Base-by-base conservation (phyloP, 2,888 invertebrate genomes). In the Rhodophaea formosa region DNA sequence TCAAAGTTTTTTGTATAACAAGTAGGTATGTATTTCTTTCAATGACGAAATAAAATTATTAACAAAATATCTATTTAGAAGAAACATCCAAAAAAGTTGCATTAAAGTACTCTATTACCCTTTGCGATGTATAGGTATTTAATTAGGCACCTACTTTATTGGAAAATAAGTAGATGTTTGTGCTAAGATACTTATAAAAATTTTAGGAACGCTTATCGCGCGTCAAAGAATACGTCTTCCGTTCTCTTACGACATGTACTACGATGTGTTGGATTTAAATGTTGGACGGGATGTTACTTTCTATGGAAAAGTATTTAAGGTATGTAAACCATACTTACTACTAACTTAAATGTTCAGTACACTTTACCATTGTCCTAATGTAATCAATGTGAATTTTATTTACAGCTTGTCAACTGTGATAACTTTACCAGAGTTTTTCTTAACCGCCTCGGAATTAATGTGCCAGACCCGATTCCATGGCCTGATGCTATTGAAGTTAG, bases 241-340 rank as follows among this genome's bases (percentile, higher is more conserved):
- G 0, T 93, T 95, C n/a, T 93, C 93, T 74, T 94, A 95, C 67
- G 93, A 95, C 63, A 93, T 95, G 59, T 97, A 95, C 75, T 95
- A 95, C 79, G 96, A 97, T 59, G 93, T 98, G 14, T 93, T 97
- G 15, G 97, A 98, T 83, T 92, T 98, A 43, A 98, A 98, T 77
- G 93, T 98, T 59, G 96, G 97, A 42, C 92, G 92, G 56, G 95
- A 96, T 74, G 93, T 97, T 10, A 93, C 94, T 57, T 93, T 98
- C 63, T 97, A 94, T 73, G 97, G 97, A 10, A 94, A 96, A 77
- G 93, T 94, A 8, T 97, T 93, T 61, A 87, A 86, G 84, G 91
- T 88, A n/a, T n/a, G n/a, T n/a, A 74, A 61, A 23, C 23, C 23
- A 23, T 23, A 23, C 23, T 23, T 23, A 23, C 23, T n/a, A n/a